Conservation (phyloP, 2,113 vertebrate species). For the Dipodomys spectabilis region DNA sequence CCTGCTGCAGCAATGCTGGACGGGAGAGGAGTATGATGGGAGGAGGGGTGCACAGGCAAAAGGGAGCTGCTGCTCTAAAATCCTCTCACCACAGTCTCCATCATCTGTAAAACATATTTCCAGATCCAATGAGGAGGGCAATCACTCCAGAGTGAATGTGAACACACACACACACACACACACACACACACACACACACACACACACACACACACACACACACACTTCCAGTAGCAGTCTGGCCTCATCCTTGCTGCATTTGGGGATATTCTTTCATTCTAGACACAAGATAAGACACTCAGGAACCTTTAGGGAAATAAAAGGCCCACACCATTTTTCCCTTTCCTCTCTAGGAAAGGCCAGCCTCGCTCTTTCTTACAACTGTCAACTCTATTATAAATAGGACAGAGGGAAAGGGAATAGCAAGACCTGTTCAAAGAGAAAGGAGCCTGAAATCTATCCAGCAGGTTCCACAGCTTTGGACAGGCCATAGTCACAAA, state of each 20-base stretch:
- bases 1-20: constrained; percentile 24
- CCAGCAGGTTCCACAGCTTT: not conserved
- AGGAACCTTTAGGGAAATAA: not conserved
- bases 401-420: not conserved
- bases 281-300: not conserved
- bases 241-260: not conserved
- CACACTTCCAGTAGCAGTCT: not conserved
- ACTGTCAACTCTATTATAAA: not conserved
- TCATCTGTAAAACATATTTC: not conserved
- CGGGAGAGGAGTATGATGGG: not conserved
- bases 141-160: not conserved
- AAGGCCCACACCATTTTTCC: not conserved
- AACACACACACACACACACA: not conserved
- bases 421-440: not conserved
- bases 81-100: not conserved
- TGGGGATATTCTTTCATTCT: not conserved
- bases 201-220: not conserved
- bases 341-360: not conserved
- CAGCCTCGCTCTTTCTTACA: not conserved
- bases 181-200: not conserved
- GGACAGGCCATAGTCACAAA: not conserved
- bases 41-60: not conserved
- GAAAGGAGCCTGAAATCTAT: not conserved
- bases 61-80: not conserved
- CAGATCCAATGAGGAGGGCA: not conserved